Evolutionary conservation across 2,888 invertebrate genomes (phyloP).

Genomic region (Camponotus fellah): DNA sequence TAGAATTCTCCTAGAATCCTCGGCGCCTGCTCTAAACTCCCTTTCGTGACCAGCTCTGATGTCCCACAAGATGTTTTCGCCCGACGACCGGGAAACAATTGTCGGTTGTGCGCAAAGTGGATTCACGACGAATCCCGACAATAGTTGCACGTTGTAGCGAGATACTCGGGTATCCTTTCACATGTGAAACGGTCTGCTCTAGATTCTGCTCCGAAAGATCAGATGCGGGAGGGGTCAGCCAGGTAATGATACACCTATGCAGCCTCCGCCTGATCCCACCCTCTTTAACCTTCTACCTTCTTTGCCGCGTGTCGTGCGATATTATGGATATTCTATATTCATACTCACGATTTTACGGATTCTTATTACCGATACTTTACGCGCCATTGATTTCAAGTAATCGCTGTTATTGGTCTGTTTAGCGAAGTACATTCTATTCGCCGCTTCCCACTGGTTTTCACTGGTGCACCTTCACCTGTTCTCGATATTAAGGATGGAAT

Average conservation of each 20-base stretch:
- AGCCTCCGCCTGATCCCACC: slow-evolving; percentile 74
- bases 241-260: slow-evolving; percentile 78
- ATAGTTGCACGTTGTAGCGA: slow-evolving; percentile 78
- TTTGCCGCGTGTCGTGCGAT: slow-evolving; percentile 45
- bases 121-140: slow-evolving; percentile 73
- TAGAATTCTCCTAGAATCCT: not conserved
- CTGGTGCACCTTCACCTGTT: slow-evolving; percentile 37
- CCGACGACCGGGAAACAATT: slow-evolving; percentile 73
- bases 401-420: slow-evolving; percentile 23
- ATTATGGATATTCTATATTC: slow-evolving; percentile 56
- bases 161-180: slow-evolving; percentile 78
- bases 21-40: slow-evolving; percentile 69
- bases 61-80: slow-evolving; percentile 76
- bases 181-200: slow-evolving; percentile 82
- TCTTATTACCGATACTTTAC: slow-evolving; percentile 57
- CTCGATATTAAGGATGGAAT: slow-evolving; percentile 40
- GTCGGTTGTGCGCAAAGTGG: slow-evolving; percentile 68
- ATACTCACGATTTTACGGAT: slow-evolving; percentile 60
- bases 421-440: slow-evolving; percentile 24
- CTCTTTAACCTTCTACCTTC: slow-evolving; percentile 66
- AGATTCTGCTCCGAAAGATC: slow-evolving; percentile 81
- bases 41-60: slow-evolving; percentile 76
- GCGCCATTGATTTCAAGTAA: slow-evolving; percentile 43
- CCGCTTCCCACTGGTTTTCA: slow-evolving; percentile 8
- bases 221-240: slow-evolving; percentile 79